These are phyloP conservation scores for Aphidius ervi DNA, from an alignment of 1,140 invertebrate species.

Conservation along the genomic window DNA sequence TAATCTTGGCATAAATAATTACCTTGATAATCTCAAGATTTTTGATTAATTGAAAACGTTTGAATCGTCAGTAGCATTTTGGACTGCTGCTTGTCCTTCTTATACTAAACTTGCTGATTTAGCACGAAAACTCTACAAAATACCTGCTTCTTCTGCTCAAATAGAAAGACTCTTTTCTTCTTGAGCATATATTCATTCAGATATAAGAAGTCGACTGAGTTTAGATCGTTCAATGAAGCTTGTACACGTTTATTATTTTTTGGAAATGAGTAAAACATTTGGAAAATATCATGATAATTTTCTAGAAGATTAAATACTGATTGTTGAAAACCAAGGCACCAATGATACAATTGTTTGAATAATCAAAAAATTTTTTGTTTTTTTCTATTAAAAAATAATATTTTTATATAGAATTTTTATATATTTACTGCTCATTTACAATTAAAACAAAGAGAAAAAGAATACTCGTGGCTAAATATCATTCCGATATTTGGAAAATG, in stretches of 20 bases:
- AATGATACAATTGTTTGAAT: no score
- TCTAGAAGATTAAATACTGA: no score
- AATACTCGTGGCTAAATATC: no score
- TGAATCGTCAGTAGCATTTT: conserved; percentile 2
- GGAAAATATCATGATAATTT: not conserved
- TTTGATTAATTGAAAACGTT: not conserved
- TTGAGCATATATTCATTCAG: conserved; percentile 13
- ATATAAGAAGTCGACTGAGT: not conserved
- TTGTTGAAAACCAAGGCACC: no score
- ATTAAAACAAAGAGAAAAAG: no score
- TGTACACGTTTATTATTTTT: conserved; percentile 9
- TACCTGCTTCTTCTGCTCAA: conserved; percentile 16
- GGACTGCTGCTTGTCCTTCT: not conserved
- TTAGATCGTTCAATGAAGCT: conserved; percentile 3
- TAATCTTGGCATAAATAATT: not conserved
- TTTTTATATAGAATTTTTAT: no score
- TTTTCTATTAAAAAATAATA: no score
- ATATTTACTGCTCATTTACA: no score
- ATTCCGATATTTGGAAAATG: no score
- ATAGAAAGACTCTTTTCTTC: conserved; percentile 14
- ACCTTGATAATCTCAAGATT: not conserved
- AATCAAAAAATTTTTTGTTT: no score
- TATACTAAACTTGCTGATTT: conserved; percentile 7
- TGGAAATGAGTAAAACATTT: conserved; percentile 1
- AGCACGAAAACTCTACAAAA: conserved; percentile 6